Evolutionary conservation across 2,888 invertebrate species (phyloP).

Genomic region (Oscheius sp.): DNA sequence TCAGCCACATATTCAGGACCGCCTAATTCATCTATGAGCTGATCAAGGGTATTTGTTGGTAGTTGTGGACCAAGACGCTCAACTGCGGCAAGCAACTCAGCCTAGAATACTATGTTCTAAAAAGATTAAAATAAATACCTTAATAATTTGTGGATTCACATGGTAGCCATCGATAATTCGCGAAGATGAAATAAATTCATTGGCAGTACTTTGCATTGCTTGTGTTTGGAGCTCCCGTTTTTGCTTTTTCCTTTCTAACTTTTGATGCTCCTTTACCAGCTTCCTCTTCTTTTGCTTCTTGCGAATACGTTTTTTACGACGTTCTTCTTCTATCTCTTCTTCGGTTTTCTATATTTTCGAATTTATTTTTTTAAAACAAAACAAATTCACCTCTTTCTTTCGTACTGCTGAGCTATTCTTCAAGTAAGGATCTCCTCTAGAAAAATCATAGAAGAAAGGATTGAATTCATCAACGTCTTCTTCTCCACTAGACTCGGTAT

Average conservation of each 20-base stretch:
- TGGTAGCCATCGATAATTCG: slow-evolving; percentile 52
- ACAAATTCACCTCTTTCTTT: slow-evolving; percentile 69
- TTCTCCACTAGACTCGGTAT: background rate
- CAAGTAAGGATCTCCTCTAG: slow-evolving; percentile 81
- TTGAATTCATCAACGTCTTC: slow-evolving; percentile 81
- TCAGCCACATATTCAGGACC: slow-evolving; percentile 98
- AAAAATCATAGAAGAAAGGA: slow-evolving; percentile 83
- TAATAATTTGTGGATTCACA: slow-evolving; percentile 57
- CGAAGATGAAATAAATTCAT: slow-evolving; percentile 61
- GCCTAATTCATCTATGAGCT: slow-evolving; percentile 95
- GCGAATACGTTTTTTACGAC: slow-evolving; percentile 76
- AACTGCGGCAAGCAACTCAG: slow-evolving; percentile 84
- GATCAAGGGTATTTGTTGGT: slow-evolving; percentile 96
- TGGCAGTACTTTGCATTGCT: slow-evolving; percentile 53
- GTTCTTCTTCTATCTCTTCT: slow-evolving; percentile 65
- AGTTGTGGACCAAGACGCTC: slow-evolving; percentile 86
- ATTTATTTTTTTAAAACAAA: background rate
- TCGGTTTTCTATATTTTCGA: slow-evolving; percentile 47
- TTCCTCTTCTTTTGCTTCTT: slow-evolving; percentile 73
- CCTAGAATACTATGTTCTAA: slow-evolving; percentile 80
- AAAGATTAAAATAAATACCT: slow-evolving; percentile 37
- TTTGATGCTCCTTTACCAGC: slow-evolving; percentile 38
- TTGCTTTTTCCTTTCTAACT: slow-evolving; percentile 73
- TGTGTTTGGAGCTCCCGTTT: slow-evolving; percentile 72
- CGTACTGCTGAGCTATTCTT: too few relatives aligned